Conservation (phyloP, 2,888 invertebrate genomes). For the Endotricha flammealis region DNA sequence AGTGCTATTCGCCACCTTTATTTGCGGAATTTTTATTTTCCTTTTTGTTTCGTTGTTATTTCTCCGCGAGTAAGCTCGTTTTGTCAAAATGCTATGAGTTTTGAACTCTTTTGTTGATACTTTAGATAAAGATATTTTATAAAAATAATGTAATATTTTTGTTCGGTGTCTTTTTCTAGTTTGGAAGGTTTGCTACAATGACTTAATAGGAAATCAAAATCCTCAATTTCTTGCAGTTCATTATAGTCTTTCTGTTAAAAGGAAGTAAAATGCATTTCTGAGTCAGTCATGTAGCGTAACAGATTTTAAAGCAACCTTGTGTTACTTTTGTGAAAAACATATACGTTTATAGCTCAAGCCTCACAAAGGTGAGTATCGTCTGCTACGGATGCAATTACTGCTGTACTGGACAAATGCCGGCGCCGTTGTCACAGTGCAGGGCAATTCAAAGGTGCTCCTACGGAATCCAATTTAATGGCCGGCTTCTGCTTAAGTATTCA, state of each 20-base stretch:
- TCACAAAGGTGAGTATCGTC: conserved; percentile 25
- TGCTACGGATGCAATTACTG: conserved; percentile 1
- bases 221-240: too few relatives aligned
- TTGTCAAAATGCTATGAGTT: conserved; percentile 17
- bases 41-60: conserved; percentile 50
- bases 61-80: conserved; percentile 46
- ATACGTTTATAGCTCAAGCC: too few relatives aligned
- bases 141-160: too few relatives aligned
- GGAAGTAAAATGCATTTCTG: too few relatives aligned
- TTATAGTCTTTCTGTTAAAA: too few relatives aligned
- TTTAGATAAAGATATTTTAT: background rate
- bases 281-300: too few relatives aligned
- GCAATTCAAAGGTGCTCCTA: conserved; percentile 13
- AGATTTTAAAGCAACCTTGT: too few relatives aligned
- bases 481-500: conserved; percentile 20
- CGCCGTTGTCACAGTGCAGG: background rate
- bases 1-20: conserved; percentile 61
- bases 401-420: conserved; percentile 3
- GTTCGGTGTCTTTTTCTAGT: too few relatives aligned
- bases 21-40: conserved; percentile 55
- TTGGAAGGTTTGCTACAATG: too few relatives aligned
- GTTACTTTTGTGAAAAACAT: too few relatives aligned
- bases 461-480: conserved; percentile 35
- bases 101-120: conserved; percentile 4
- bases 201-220: too few relatives aligned